These are phyloP conservation scores for Malaclemys terrapin DNA, from an alignment of 2,113 vertebrate species.

Conservation along the genomic window DNA sequence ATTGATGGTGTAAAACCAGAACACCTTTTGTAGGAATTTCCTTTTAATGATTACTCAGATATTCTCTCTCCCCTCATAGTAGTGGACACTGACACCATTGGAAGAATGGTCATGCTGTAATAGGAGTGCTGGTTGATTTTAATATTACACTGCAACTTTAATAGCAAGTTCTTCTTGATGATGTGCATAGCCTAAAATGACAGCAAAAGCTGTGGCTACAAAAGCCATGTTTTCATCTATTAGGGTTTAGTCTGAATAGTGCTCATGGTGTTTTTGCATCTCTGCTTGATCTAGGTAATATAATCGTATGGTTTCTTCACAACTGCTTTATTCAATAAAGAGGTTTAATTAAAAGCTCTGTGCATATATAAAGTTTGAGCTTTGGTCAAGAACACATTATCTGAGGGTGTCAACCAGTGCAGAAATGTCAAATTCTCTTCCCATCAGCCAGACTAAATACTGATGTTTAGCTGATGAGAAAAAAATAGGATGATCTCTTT, in stretches of 20 bases:
- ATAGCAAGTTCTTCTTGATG: not conserved
- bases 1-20: not conserved
- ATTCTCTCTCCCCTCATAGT: not conserved
- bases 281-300: not conserved
- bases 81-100: not conserved
- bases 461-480: not conserved
- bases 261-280: not conserved
- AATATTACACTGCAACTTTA: rapidly evolving
- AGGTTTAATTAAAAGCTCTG: not conserved
- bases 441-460: not conserved
- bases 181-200: not conserved
- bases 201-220: not conserved
- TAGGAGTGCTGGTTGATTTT: not conserved
- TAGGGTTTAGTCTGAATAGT: not conserved
- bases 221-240: not conserved
- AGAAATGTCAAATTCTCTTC: not conserved
- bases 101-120: not conserved
- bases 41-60: not conserved
- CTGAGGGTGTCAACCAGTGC: not conserved
- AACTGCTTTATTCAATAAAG: not conserved
- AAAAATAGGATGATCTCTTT: not conserved
- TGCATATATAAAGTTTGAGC: not conserved
- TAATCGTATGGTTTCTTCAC: not conserved
- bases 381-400: not conserved
- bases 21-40: not conserved